Conservation (phyloP, 2,888 invertebrate genomes). For the Aphidoletes aphidimyza region DNA sequence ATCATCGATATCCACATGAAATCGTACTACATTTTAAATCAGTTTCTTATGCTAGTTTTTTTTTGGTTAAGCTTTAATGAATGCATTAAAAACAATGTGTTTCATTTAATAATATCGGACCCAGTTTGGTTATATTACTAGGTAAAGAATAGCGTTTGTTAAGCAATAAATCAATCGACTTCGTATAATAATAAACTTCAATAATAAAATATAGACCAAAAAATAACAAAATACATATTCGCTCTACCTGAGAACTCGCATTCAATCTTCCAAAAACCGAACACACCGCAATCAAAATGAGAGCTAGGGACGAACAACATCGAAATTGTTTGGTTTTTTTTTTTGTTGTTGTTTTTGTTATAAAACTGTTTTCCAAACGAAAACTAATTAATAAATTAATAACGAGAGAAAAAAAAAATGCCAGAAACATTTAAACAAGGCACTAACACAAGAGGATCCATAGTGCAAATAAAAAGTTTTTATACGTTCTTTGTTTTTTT, state of each 20-base stretch:
- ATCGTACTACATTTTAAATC: not conserved
- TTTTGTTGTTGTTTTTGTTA: not conserved
- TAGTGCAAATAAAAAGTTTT: not conserved
- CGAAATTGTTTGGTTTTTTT: not conserved
- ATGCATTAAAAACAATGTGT: not conserved
- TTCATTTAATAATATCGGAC: not conserved
- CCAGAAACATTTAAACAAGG: not conserved
- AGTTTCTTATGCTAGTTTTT: not conserved
- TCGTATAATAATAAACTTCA: not conserved
- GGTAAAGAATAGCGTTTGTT: not conserved
- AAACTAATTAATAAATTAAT: conserved; percentile 31
- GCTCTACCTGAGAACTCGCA: conserved; percentile 27
- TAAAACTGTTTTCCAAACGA: not conserved
- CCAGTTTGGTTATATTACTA: not conserved
- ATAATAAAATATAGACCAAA: not conserved
- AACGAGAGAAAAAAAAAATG: not conserved
- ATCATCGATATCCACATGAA: no score
- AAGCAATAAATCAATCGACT: conserved; percentile 12
- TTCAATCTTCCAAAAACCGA: conserved; percentile 2
- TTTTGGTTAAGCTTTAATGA: conserved; percentile 1
- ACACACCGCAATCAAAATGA: not conserved
- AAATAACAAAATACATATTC: not conserved
- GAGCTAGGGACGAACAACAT: not conserved
- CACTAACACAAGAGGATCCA: not conserved
- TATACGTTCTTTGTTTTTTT: not conserved